Evolutionary conservation across 2,888 invertebrate genomes (phyloP).

Genomic region (Dyspetes luteomarginatus): DNA sequence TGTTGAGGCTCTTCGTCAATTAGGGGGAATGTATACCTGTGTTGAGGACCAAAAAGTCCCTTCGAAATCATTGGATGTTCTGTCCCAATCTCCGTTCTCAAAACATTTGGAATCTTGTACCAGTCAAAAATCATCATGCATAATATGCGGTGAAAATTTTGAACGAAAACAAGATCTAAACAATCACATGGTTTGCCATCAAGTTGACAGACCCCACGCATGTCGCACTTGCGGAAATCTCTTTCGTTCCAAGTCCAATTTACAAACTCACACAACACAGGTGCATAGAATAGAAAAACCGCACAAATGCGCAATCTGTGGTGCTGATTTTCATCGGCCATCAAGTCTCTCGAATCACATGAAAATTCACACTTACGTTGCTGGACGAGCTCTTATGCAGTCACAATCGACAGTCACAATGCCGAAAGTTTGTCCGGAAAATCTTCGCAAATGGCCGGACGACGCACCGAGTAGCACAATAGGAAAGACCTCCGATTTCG

Average conservation of each 20-base stretch:
- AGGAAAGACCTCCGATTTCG: conserved; percentile 76
- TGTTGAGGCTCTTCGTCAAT: conserved; percentile 83
- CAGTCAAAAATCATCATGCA: conserved; percentile 74
- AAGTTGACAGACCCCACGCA: conserved; percentile 83
- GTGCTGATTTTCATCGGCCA: conserved; percentile 83
- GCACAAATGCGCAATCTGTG: conserved; percentile 83
- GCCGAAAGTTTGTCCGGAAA: conserved; percentile 62
- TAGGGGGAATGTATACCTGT: conserved; percentile 82
- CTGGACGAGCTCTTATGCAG: conserved; percentile 82
- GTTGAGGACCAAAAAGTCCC: conserved; percentile 78
- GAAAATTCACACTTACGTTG: conserved; percentile 84
- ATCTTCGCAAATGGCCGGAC: conserved; percentile 73
- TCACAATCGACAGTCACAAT: conserved; percentile 67
- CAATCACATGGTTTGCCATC: conserved; percentile 84
- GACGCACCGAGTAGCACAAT: too few species aligned
- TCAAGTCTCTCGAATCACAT: conserved; percentile 85
- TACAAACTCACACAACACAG: conserved; percentile 80
- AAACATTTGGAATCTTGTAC: conserved; percentile 76
- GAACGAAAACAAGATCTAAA: conserved; percentile 83
- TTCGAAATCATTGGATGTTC: too few species aligned
- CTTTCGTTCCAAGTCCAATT: conserved; percentile 80
- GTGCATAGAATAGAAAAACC: conserved; percentile 76
- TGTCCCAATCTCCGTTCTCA: conserved; percentile 74
- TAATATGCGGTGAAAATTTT: conserved; percentile 81
- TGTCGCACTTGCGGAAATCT: conserved; percentile 82